Conservation (phyloP, 2,888 invertebrate genomes). For the Netelia melanura region DNA sequence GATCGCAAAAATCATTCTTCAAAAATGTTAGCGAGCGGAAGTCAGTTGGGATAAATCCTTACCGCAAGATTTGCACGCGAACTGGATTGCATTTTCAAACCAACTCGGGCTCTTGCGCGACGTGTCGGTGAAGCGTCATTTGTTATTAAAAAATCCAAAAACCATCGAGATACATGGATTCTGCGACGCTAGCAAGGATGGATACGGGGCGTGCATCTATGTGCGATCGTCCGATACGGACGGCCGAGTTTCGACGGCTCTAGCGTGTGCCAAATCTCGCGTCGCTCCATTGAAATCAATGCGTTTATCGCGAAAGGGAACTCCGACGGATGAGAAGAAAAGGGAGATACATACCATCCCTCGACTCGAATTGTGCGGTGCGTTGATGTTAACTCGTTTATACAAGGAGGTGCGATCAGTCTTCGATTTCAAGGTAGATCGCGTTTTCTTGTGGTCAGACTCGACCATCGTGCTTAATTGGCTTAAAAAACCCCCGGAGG, state of each 20-base stretch:
- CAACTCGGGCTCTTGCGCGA: too few species aligned
- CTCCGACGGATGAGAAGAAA: slow-evolving; percentile 26
- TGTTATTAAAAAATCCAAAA: slow-evolving; percentile 34
- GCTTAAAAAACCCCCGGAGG: slow-evolving; percentile 54
- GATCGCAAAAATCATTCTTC: slow-evolving; percentile 34
- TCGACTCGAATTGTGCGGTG: slow-evolving; percentile 73
- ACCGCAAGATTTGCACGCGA: slow-evolving; percentile 21
- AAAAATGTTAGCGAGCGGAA: slow-evolving; percentile 18
- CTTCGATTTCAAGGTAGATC: slow-evolving; percentile 29
- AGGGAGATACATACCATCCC: slow-evolving; percentile 65
- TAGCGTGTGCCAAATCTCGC: slow-evolving; percentile 74
- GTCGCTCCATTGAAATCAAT: slow-evolving; percentile 73
- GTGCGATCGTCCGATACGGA: slow-evolving; percentile 32
- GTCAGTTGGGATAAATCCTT: slow-evolving; percentile 45
- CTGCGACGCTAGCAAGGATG: slow-evolving; percentile 66
- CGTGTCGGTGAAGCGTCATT: too few species aligned
- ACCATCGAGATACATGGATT: slow-evolving; percentile 69
- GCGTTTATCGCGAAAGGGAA: slow-evolving; percentile 26
- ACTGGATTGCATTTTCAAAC: background rate
- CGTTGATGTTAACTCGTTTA: slow-evolving; percentile 64
- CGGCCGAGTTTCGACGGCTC: slow-evolving; percentile 12
- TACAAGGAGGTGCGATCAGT: slow-evolving; percentile 33
- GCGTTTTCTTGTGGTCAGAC: slow-evolving; percentile 55
- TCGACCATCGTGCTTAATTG: slow-evolving; percentile 59
- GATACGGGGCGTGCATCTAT: slow-evolving; percentile 70